Evolutionary conservation across 1,140 invertebrate genomes (phyloP).

Genomic region (Caerostris extrusa): DNA sequence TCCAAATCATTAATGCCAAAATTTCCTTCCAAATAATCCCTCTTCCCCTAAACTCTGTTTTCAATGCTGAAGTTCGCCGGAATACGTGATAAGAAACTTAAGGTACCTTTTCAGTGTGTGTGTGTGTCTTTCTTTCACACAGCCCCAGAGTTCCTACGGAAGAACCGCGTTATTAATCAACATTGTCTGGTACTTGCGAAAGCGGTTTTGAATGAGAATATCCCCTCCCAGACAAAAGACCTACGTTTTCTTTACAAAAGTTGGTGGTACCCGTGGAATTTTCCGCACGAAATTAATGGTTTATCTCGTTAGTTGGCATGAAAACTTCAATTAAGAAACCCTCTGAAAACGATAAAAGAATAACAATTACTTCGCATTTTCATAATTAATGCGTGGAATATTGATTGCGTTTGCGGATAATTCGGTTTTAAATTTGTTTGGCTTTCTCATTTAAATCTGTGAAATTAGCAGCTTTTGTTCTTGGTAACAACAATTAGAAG

Average conservation of each 20-base stretch:
- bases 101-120: neutral
- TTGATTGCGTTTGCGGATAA: constrained; percentile 56
- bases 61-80: neutral
- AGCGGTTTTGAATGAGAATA: constrained; percentile 51
- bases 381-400: constrained; percentile 20
- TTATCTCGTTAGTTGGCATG: constrained; percentile 61
- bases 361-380: constrained; percentile 69
- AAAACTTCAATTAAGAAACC: constrained; percentile 66
- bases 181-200: constrained; percentile 49
- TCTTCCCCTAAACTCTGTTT: too few species aligned
- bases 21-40: too few species aligned
- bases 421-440: constrained; percentile 66
- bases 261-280: neutral
- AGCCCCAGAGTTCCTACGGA: neutral
- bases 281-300: constrained; percentile 55
- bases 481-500: neutral
- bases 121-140: neutral
- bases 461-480: constrained; percentile 10
- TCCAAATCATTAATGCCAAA: too few species aligned
- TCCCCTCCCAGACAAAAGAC: neutral
- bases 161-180: constrained; percentile 57
- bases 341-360: constrained; percentile 41
- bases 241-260: constrained; percentile 38
- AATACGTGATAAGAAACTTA: constrained; percentile 19
- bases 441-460: constrained; percentile 29